Conservation (phyloP, 2,888 invertebrate species). For the Hirtodrosophila cameraria region DNA sequence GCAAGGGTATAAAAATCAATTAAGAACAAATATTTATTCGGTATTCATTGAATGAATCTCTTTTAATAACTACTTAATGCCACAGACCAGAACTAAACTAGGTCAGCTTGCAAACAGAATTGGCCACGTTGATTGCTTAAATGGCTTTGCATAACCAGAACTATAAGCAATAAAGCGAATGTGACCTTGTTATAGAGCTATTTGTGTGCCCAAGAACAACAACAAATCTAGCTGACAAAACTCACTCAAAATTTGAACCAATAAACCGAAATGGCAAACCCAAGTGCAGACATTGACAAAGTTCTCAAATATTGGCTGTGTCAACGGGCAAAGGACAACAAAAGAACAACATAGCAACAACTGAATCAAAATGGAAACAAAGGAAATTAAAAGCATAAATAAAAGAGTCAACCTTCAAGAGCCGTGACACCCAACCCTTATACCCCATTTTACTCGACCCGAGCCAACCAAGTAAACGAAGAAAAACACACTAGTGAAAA, state of each 20-base stretch:
- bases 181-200: slow-evolving; percentile 28
- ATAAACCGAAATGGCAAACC: slow-evolving; percentile 59
- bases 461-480: slow-evolving; percentile 20
- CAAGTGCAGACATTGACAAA: slow-evolving; percentile 74
- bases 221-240: slow-evolving; percentile 44
- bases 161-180: slow-evolving; percentile 26
- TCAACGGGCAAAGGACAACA: slow-evolving; percentile 30
- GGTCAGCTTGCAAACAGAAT: slow-evolving; percentile 15
- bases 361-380: slow-evolving; percentile 57
- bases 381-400: slow-evolving; percentile 80
- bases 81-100: too few relatives aligned
- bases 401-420: slow-evolving; percentile 51
- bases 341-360: slow-evolving; percentile 21
- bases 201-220: slow-evolving; percentile 29
- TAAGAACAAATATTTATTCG: too few relatives aligned
- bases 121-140: slow-evolving; percentile 17
- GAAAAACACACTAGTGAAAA: slow-evolving; percentile 49
- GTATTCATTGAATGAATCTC: too few relatives aligned
- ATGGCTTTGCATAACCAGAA: slow-evolving; percentile 2
- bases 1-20: too few relatives aligned
- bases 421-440: slow-evolving; percentile 9
- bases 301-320: slow-evolving; percentile 69
- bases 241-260: slow-evolving; percentile 50
- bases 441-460: slow-evolving; percentile 8
- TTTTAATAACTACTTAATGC: too few relatives aligned